Percentiles rank a stretch among this genome's conserved stretches.
phyloP scores from a whole-genome alignment of 2,888 invertebrate genomes.

The Thymelicus lineola region DNA sequence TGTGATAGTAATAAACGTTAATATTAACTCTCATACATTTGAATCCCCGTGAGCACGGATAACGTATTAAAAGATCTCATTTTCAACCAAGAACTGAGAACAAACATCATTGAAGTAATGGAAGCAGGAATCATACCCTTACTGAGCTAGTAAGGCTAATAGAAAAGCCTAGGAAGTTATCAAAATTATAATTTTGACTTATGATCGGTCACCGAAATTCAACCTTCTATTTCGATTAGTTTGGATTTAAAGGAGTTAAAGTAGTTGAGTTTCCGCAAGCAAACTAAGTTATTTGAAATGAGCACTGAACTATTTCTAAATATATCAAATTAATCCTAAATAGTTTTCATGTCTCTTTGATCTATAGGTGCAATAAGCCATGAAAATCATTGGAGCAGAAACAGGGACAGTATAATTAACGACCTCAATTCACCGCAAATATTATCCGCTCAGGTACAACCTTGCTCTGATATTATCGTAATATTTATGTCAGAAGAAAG shows the following conservation, averaged over 20 bases:
- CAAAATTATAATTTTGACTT: no score
- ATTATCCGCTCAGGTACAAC: conserved; percentile 26
- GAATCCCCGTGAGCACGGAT: no score
- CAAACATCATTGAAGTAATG: no score
- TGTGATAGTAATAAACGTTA: neutral
- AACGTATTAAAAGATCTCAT: no score
- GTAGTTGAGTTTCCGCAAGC: neutral
- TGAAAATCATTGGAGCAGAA: conserved; percentile 27
- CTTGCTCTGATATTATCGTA: conserved; percentile 28
- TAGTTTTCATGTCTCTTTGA: conserved; percentile 23
- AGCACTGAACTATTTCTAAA: neutral
- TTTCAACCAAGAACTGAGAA: no score
- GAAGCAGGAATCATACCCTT: no score
- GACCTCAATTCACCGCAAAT: conserved; percentile 20
- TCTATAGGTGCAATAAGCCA: conserved; percentile 27
- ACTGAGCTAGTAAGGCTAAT: no score
- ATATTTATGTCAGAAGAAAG: conserved; percentile 29
- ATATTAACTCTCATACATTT: no score
- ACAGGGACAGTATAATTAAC: conserved; percentile 31
- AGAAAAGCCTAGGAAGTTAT: no score
- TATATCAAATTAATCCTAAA: conserved; percentile 13
- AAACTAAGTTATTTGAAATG: neutral
- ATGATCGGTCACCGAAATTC: no score
- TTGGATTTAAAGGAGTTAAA: no score
- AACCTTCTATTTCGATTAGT: no score